A percentile compares a stretch with the other conserved stretches of the same genome.
Evolutionary conservation across 2,888 invertebrate species (phyloP).

Genomic region (Zaprionus lineosus): DNA sequence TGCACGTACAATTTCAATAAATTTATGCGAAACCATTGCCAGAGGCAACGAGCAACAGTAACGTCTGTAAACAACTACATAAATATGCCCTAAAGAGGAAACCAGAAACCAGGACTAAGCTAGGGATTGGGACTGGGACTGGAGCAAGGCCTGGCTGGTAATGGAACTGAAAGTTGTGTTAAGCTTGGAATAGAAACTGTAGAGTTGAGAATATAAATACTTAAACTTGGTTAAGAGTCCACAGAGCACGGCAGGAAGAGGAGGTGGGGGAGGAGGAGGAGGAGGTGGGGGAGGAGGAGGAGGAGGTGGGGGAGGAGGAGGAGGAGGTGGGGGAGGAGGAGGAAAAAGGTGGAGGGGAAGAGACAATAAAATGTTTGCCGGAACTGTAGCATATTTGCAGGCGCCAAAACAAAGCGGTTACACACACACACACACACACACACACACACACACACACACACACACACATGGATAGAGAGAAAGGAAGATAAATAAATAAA

Average conservation of each 20-base stretch:
- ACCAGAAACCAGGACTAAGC: not conserved
- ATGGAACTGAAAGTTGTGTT: not conserved
- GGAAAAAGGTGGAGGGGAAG: not conserved
- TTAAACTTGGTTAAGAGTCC: not conserved
- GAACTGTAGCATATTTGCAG: conserved; percentile 53
- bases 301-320: too few relatives aligned
- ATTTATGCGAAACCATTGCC: conserved; percentile 55
- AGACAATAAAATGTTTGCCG: conserved; percentile 50
- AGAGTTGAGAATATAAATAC: conserved; percentile 5
- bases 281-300: not conserved
- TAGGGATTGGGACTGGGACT: not conserved
- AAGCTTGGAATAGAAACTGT: conserved; percentile 1
- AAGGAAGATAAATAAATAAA: conserved; percentile 34
- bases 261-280: not conserved
- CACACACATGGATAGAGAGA: not conserved
- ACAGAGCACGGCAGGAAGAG: not conserved
- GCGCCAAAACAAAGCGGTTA: conserved; percentile 30
- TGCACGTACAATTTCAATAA: conserved; percentile 72
- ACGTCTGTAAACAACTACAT: conserved; percentile 68
- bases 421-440: not conserved
- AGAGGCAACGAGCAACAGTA: conserved; percentile 16
- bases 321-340: not conserved
- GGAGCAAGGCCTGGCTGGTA: not conserved
- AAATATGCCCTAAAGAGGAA: conserved; percentile 57
- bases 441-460: not conserved